These are phyloP conservation scores for Doris montereyensis DNA, from an alignment of 2,888 invertebrate species.

Conservation along the genomic window DNA sequence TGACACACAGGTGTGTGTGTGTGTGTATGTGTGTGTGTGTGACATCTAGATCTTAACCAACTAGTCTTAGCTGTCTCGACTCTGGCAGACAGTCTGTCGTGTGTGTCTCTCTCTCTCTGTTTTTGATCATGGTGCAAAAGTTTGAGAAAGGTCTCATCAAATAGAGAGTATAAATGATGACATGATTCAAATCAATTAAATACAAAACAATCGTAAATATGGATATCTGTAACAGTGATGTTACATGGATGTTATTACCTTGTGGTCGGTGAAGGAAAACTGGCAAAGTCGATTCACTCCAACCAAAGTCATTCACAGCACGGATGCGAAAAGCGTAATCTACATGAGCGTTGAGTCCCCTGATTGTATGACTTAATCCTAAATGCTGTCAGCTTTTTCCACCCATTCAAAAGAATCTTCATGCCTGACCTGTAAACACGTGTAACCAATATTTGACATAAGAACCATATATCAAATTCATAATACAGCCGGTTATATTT, in stretches of 20 bases:
- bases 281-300: slow-evolving; percentile 77
- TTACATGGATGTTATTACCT: too few relatives aligned
- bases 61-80: too few relatives aligned
- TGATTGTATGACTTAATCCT: slow-evolving; percentile 53
- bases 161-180: too few relatives aligned
- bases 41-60: too few relatives aligned
- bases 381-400: slow-evolving; percentile 57
- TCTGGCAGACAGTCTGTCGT: too few relatives aligned
- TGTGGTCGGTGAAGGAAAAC: slow-evolving; percentile 60
- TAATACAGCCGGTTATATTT: too few relatives aligned
- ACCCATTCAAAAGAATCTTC: slow-evolving; percentile 63
- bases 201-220: too few relatives aligned
- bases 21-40: too few relatives aligned
- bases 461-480: too few relatives aligned
- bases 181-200: too few relatives aligned
- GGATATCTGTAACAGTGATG: too few relatives aligned
- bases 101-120: not conserved
- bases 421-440: slow-evolving; percentile 37
- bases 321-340: slow-evolving; percentile 96
- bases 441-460: not conserved
- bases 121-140: not conserved
- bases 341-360: slow-evolving; percentile 85
- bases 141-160: not conserved
- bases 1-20: too few relatives aligned
- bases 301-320: slow-evolving; percentile 96